Conservation (phyloP, 2,113 vertebrate genomes). For the Pachypanchax playfairii region DNA sequence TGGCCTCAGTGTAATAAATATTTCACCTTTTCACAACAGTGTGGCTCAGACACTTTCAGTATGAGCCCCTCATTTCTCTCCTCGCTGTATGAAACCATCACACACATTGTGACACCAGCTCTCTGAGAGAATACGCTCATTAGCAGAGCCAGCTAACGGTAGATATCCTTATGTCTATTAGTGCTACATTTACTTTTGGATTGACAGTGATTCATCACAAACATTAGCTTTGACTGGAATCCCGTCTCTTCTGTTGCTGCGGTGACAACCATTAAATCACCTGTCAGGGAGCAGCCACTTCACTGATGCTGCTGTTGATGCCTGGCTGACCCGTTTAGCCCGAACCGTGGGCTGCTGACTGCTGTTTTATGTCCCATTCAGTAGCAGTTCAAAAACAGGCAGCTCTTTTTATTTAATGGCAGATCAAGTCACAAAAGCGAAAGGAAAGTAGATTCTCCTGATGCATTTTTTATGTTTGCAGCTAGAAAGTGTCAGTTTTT, state of each 20-base stretch:
- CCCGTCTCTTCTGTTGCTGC: slow-evolving; percentile 65
- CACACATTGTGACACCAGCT: slow-evolving; percentile 65
- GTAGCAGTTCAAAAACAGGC: slow-evolving; percentile 28
- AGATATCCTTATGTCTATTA: slow-evolving; percentile 74
- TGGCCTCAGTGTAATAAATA: slow-evolving; percentile 12
- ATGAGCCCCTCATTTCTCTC: slow-evolving; percentile 62
- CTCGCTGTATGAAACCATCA: slow-evolving; percentile 55
- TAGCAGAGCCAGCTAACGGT: slow-evolving; percentile 72
- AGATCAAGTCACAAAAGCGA: slow-evolving; percentile 5
- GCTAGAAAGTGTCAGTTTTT: slow-evolving; percentile 32
- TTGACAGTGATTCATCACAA: slow-evolving; percentile 77
- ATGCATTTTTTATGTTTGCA: slow-evolving; percentile 16
- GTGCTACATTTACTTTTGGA: slow-evolving; percentile 72
- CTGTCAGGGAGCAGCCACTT: slow-evolving; percentile 65
- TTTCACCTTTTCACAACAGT: slow-evolving; percentile 37
- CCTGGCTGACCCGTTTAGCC: slow-evolving; percentile 52
- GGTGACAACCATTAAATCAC: slow-evolving; percentile 79
- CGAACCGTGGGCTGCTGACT: slow-evolving; percentile 25
- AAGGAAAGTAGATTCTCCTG: slow-evolving; percentile 25
- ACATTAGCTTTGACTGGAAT: slow-evolving; percentile 78
- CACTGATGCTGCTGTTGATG: slow-evolving; percentile 60
- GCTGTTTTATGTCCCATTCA: slow-evolving; percentile 55
- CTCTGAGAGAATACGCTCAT: slow-evolving; percentile 72
- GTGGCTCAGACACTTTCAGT: slow-evolving; percentile 59
- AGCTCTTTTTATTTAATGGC: slow-evolving; percentile 9